A percentile compares a stretch with the other conserved stretches of the same genome.
Evolutionary conservation across 2,888 invertebrate species (phyloP).

Genomic region (Nebria salina): DNA sequence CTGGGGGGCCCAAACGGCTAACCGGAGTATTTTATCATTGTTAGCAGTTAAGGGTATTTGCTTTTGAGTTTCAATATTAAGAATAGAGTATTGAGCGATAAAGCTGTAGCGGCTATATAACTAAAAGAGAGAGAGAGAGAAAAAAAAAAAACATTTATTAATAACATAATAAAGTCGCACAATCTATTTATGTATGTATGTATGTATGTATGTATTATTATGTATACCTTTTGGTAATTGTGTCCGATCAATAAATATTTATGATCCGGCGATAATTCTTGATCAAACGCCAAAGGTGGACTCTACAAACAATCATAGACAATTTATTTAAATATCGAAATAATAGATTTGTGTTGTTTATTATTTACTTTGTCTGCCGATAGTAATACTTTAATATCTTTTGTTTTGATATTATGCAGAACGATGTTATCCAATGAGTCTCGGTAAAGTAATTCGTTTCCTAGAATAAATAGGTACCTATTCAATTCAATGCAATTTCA

Average conservation of each 20-base stretch:
- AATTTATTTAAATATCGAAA: constrained; percentile 48
- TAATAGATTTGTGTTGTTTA: constrained; percentile 47
- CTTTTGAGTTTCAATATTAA: constrained; percentile 69
- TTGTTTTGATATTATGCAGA: constrained; percentile 65
- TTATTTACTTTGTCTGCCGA: constrained; percentile 64
- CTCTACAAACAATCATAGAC: constrained; percentile 54
- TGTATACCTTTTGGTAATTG: constrained; percentile 69
- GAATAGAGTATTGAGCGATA: constrained; percentile 76
- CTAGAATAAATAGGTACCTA: constrained; percentile 69
- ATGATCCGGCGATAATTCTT: constrained; percentile 72
- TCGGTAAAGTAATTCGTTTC: constrained; percentile 72
- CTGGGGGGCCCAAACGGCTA: constrained; percentile 80
- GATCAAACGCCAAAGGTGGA: constrained; percentile 63
- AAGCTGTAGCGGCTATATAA: constrained; percentile 84
- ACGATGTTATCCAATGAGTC: constrained; percentile 68
- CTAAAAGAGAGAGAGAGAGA: no score
- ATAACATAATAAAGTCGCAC: no score
- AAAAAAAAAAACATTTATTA: not conserved
- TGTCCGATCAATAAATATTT: constrained; percentile 71
- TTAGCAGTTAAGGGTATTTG: constrained; percentile 57
- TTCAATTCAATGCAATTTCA: not conserved
- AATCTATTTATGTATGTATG: constrained; percentile 47
- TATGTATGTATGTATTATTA: no score
- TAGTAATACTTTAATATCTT: constrained; percentile 62
- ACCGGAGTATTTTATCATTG: constrained; percentile 69